Evolutionary conservation across 2,797 vertebrate species (phyloP).

Genomic region (Ambastaia sidthimunki): DNA sequence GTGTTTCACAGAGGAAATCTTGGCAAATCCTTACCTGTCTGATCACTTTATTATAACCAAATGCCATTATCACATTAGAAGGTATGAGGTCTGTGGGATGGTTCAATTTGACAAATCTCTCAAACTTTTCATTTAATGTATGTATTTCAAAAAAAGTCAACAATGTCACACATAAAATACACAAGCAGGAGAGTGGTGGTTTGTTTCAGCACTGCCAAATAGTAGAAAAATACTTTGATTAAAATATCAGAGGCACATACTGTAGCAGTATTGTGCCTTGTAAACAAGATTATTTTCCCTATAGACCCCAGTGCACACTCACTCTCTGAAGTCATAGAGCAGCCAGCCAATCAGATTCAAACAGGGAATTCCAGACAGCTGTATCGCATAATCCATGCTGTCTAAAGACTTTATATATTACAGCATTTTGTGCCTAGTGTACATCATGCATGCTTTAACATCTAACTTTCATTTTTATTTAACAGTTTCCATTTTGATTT

Average conservation of each 20-base stretch:
- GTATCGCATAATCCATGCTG: background rate
- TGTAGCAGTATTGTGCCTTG: background rate
- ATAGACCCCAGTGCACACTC: background rate
- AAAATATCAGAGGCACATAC: background rate
- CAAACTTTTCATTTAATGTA: too few relatives aligned
- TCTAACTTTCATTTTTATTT: background rate
- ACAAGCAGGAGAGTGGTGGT: background rate
- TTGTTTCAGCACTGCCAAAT: background rate
- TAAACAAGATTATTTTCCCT: background rate
- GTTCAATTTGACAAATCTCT: too few relatives aligned
- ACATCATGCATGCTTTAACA: background rate
- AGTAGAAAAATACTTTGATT: background rate
- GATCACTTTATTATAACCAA: too few relatives aligned
- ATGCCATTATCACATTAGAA: too few relatives aligned
- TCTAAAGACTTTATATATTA: background rate
- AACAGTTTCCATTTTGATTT: background rate
- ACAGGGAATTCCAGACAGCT: background rate
- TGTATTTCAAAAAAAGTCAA: too few relatives aligned
- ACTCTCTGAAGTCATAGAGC: background rate
- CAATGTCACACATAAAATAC: too few relatives aligned
- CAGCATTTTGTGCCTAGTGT: background rate
- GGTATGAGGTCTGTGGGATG: too few relatives aligned
- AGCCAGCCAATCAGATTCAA: background rate
- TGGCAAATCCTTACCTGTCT: too few relatives aligned
- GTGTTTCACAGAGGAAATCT: conserved; percentile 1